Conservation (phyloP, 2,888 invertebrate species). For the Eumacrocentrus americanus region DNA sequence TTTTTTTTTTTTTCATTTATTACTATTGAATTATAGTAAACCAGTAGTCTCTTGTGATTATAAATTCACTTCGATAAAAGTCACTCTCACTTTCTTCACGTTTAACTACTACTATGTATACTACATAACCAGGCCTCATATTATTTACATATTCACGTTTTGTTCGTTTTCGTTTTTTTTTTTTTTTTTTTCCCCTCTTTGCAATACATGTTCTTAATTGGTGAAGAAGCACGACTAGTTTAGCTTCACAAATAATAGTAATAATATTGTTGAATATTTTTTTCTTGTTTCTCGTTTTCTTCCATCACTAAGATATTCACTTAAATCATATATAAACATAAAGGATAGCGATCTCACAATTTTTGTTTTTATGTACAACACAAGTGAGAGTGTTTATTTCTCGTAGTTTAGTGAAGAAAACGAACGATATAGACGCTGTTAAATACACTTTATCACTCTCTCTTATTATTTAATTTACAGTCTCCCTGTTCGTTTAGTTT, state of each 20-base stretch:
- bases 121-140: conserved; percentile 16
- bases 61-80: not conserved
- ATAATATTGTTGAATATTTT: not conserved
- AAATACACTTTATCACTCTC: not conserved
- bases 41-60: not conserved
- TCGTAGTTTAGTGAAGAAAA: not conserved
- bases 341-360: not conserved
- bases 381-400: not conserved
- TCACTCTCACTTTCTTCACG: not conserved
- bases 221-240: not conserved
- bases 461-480: not conserved
- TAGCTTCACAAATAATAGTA: not conserved
- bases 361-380: not conserved
- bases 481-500: not conserved
- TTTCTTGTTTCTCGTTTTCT: not conserved
- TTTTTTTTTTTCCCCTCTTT: not conserved
- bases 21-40: not conserved
- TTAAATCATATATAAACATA: not conserved
- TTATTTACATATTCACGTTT: conserved; percentile 12
- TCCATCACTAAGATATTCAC: not conserved
- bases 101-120: conserved; percentile 11
- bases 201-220: no score
- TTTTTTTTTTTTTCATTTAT: not conserved
- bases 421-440: not conserved
- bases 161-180: not conserved